Evolutionary conservation across 2,113 vertebrate species (phyloP).

Genomic region (Campylomormyrus numenius): DNA sequence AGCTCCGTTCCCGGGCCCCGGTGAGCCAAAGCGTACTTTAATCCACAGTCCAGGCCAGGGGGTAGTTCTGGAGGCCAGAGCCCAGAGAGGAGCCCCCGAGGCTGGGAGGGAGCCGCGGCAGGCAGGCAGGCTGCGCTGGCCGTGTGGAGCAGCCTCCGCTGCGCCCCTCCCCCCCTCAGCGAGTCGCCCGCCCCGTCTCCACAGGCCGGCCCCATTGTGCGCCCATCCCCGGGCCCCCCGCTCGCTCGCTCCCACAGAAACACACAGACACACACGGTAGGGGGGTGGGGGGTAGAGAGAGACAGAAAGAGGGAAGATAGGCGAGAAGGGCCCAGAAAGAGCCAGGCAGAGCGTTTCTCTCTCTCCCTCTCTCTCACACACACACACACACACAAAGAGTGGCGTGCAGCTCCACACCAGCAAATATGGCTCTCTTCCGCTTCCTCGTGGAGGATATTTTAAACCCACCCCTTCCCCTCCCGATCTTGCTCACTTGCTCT

Average conservation of each 20-base stretch:
- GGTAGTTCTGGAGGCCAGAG: not conserved
- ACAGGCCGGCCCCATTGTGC: not conserved
- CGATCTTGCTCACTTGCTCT: conserved; percentile 5
- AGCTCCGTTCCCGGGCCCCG: not conserved
- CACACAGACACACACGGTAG: not conserved
- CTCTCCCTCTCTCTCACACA: not conserved
- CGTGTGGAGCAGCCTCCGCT: conserved; percentile 7
- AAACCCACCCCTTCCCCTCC: conserved; percentile 17
- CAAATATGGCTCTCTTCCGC: conserved; percentile 17
- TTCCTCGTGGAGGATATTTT: conserved; percentile 26
- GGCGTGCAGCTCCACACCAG: not conserved
- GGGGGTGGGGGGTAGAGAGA: not conserved
- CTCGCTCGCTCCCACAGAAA: not conserved
- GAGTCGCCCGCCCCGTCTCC: not conserved
- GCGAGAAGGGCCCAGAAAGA: not conserved
- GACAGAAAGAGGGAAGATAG: not conserved
- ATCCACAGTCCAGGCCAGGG: conserved; percentile 9
- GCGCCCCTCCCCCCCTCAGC: conserved; percentile 19
- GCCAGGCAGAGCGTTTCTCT: conserved; percentile 2
- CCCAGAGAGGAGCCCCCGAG: not conserved
- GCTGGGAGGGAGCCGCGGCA: not conserved
- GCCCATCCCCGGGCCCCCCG: not conserved
- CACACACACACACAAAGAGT: conserved; percentile 10
- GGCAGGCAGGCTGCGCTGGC: conserved; percentile 7
- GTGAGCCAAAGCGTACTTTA: not conserved